Evolutionary conservation across 1,140 invertebrate genomes (phyloP).

Genomic region (Melanaphis sacchari): DNA sequence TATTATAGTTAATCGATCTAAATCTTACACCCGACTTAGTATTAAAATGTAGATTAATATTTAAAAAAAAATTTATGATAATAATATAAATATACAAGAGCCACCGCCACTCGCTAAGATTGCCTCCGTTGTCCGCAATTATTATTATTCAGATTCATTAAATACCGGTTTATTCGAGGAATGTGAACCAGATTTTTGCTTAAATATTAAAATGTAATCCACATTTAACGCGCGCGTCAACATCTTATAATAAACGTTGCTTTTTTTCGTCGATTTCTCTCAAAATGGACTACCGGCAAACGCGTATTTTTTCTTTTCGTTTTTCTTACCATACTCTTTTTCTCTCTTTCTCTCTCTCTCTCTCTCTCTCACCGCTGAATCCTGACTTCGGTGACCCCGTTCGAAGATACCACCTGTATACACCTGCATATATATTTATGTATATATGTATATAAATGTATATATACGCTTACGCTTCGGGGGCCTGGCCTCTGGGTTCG

Average conservation of each 20-base stretch:
- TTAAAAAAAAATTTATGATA: conserved; percentile 18
- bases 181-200: conserved; percentile 55
- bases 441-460: background rate
- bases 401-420: conserved; percentile 52
- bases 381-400: conserved; percentile 56
- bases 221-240: background rate
- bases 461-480: conserved; percentile 43
- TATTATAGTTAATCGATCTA: background rate
- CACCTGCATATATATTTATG: background rate
- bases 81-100: background rate
- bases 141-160: conserved; percentile 25
- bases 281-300: conserved; percentile 45
- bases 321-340: background rate
- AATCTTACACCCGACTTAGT: background rate
- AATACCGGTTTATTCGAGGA: conserved; percentile 16
- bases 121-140: background rate
- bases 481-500: conserved; percentile 58
- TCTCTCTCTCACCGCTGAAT: conserved; percentile 19
- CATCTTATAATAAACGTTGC: background rate
- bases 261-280: conserved; percentile 55
- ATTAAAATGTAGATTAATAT: background rate
- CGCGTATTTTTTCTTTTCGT: conserved; percentile 1
- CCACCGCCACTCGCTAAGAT: background rate
- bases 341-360: background rate
- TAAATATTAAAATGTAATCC: conserved; percentile 44